A percentile compares a stretch with the other conserved stretches of the same genome.
phyloP scores from a whole-genome alignment of 2,888 invertebrate genomes.

The Isotomurus palustris region DNA sequence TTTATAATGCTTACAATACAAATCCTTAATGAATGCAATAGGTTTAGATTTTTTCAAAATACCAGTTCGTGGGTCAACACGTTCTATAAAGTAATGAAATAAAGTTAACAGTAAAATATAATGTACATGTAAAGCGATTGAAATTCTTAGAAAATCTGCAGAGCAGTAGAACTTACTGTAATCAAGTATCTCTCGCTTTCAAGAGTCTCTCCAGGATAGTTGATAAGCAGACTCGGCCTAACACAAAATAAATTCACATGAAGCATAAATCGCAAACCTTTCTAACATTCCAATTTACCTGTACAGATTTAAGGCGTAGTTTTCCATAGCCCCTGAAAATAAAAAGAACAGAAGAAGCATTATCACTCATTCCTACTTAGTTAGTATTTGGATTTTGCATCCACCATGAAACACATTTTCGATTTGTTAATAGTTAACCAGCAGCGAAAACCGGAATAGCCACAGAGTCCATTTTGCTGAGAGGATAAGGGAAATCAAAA shows the following conservation, averaged over 20 bases:
- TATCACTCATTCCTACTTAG: too few species aligned
- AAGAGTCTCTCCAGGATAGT: background rate
- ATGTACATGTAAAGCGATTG: too few species aligned
- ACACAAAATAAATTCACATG: background rate
- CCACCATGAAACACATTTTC: too few species aligned
- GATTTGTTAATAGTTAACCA: too few species aligned
- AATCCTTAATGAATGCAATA: background rate
- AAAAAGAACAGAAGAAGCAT: too few species aligned
- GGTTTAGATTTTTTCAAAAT: background rate
- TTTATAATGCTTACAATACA: background rate
- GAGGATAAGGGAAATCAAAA: constrained; percentile 23
- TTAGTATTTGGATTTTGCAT: too few species aligned
- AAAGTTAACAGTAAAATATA: background rate
- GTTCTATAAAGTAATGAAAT: background rate
- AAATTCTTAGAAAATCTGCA: background rate
- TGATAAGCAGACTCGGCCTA: too few species aligned
- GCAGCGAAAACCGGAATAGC: constrained; percentile 19
- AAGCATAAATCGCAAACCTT: too few species aligned
- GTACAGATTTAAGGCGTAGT: constrained; percentile 28
- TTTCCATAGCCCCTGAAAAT: constrained; percentile 9
- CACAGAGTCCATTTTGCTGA: constrained; percentile 35
- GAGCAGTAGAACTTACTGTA: background rate
- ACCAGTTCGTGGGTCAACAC: background rate
- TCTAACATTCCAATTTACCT: constrained; percentile 19
- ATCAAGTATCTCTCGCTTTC: background rate